These are phyloP conservation scores for Tridacna gigas DNA, from an alignment of 2,888 invertebrate genomes.

Conservation along the genomic window DNA sequence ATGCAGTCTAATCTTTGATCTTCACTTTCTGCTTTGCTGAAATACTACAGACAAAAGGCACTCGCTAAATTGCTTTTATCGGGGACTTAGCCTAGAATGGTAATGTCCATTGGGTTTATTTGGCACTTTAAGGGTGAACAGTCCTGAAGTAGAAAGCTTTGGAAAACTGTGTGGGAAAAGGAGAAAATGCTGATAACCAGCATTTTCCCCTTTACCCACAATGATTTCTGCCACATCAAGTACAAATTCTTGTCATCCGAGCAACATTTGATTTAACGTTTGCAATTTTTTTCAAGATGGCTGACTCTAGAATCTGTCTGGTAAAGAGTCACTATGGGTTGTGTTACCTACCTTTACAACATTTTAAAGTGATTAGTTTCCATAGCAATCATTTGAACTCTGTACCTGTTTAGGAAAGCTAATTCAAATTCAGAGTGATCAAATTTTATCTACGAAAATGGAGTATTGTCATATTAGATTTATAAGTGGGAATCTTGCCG, in stretches of 20 bases:
- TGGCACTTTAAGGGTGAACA: no score
- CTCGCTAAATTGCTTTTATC: no score
- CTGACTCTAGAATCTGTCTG: no score
- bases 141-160: no score
- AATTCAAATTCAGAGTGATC: conserved; percentile 61
- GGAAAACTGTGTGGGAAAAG: not conserved
- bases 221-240: not conserved
- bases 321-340: not conserved
- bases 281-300: no score
- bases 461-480: conserved; percentile 62
- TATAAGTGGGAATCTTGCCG: conserved; percentile 48
- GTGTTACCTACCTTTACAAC: conserved; percentile 8
- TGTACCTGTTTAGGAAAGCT: conserved; percentile 51
- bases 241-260: no score
- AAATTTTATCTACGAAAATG: conserved; percentile 64
- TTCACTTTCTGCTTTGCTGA: no score
- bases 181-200: not conserved
- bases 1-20: no score
- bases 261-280: no score
- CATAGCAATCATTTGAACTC: conserved; percentile 27
- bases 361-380: conserved; percentile 26
- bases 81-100: no score
- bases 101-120: no score
- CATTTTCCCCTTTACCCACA: not conserved
- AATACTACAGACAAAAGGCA: no score